A percentile compares a stretch with the other conserved stretches of the same genome.
These are phyloP conservation scores for Tragelaphus imberbis DNA, from an alignment of 2,113 vertebrate genomes.

Conservation along the genomic window DNA sequence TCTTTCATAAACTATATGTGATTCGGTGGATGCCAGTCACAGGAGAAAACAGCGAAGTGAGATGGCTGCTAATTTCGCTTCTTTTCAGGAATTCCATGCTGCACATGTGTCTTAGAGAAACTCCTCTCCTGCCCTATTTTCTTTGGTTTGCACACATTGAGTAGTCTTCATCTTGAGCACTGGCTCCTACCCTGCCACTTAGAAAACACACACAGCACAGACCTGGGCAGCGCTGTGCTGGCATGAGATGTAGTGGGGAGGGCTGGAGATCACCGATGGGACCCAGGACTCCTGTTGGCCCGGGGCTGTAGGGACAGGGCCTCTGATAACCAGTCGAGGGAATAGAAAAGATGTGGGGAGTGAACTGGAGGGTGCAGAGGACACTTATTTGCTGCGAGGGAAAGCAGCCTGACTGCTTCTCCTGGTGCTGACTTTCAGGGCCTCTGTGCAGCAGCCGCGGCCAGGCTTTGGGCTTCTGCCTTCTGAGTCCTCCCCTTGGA, in stretches of 20 bases:
- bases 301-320: rapidly evolving
- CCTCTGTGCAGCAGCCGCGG: rapidly evolving
- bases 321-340: too few species aligned
- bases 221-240: neutral
- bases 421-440: neutral
- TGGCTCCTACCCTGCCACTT: neutral
- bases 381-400: rapidly evolving
- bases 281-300: neutral
- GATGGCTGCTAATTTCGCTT: neutral
- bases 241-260: neutral
- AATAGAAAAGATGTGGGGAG: neutral
- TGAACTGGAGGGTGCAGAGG: neutral
- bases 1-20: neutral
- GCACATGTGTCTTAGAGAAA: neutral
- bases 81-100: neutral
- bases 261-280: neutral
- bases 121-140: rapidly evolving
- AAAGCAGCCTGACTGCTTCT: too few species aligned
- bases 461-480: neutral
- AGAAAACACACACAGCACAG: neutral
- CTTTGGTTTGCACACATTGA: neutral
- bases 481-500: neutral
- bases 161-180: neutral
- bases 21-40: neutral
- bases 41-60: rapidly evolving